A percentile compares a stretch with the other conserved stretches of the same genome.
Evolutionary conservation across 2,888 invertebrate genomes (phyloP).

Genomic region (Steinernema carpocapsae): DNA sequence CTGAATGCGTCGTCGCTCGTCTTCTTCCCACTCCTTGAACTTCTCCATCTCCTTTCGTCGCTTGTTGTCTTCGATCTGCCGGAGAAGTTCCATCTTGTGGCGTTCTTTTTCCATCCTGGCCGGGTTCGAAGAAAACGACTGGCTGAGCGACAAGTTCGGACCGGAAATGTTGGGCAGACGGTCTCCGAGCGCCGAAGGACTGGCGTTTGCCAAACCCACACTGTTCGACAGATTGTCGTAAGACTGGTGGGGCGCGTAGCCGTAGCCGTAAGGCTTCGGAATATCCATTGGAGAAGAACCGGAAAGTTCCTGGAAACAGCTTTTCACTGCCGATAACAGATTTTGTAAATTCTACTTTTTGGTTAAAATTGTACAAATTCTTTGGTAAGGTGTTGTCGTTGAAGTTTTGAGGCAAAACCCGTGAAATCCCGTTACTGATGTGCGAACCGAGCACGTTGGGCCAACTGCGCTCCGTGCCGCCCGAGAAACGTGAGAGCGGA

Average conservation of each 20-base stretch:
- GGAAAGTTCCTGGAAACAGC: constrained; percentile 27
- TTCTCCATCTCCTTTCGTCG: constrained; percentile 45
- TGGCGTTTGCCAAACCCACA: neutral
- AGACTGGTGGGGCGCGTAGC: neutral
- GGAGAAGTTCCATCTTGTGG: constrained; percentile 47
- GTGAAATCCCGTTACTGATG: constrained; percentile 16
- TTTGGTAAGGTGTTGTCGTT: constrained; percentile 16
- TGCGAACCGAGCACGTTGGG: constrained; percentile 12
- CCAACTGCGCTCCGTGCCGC: constrained; percentile 10
- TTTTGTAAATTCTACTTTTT: neutral
- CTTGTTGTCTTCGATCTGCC: constrained; percentile 50
- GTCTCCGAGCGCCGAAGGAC: neutral
- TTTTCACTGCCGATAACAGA: too few relatives aligned
- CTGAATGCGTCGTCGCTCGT: constrained; percentile 47
- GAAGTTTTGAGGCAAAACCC: constrained; percentile 7
- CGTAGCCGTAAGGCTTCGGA: constrained; percentile 10
- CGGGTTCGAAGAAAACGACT: constrained; percentile 9
- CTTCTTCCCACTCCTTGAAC: constrained; percentile 47
- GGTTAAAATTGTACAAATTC: constrained; percentile 21
- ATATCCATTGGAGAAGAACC: neutral
- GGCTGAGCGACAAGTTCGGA: neutral
- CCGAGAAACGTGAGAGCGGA: constrained; percentile 13
- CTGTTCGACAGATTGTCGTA: constrained; percentile 7
- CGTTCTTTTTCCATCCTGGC: constrained; percentile 43
- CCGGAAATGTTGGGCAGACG: constrained; percentile 25